These are phyloP conservation scores for Trematomus loennbergii DNA, from an alignment of 2,113 vertebrate genomes.

Conservation along the genomic window DNA sequence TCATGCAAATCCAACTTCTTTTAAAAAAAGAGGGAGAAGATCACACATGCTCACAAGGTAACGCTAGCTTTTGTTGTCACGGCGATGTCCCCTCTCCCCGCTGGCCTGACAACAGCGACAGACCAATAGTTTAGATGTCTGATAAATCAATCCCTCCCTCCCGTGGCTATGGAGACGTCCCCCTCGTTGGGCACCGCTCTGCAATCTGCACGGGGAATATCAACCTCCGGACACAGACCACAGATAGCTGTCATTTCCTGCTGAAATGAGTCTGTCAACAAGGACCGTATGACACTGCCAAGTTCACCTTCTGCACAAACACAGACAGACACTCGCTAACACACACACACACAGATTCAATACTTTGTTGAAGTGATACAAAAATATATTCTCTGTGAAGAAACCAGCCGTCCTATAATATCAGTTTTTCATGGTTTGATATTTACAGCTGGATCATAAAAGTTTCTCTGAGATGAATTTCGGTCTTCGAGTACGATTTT, in stretches of 20 bases:
- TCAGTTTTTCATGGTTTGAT: slow-evolving; percentile 20
- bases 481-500: slow-evolving; percentile 21
- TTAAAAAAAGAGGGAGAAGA: not conserved
- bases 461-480: slow-evolving; percentile 18
- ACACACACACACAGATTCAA: slow-evolving; percentile 12
- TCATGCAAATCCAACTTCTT: not conserved
- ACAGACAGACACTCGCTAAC: not conserved
- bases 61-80: slow-evolving; percentile 18
- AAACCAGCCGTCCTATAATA: slow-evolving; percentile 4
- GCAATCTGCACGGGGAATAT: slow-evolving; percentile 59
- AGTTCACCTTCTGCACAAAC: slow-evolving; percentile 22
- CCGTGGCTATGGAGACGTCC: slow-evolving; percentile 49
- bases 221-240: slow-evolving; percentile 55
- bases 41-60: slow-evolving; percentile 13
- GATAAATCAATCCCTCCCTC: slow-evolving; percentile 40
- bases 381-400: slow-evolving; percentile 20
- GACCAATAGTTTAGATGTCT: slow-evolving; percentile 39
- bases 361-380: not conserved
- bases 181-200: slow-evolving; percentile 36
- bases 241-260: slow-evolving; percentile 78
- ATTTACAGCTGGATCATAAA: slow-evolving; percentile 36
- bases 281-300: slow-evolving; percentile 30
- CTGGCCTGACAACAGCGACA: slow-evolving; percentile 42
- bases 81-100: not conserved
- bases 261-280: slow-evolving; percentile 71